Evolutionary conservation across 2,888 invertebrate genomes (phyloP).

Genomic region (Smittia aterrima): DNA sequence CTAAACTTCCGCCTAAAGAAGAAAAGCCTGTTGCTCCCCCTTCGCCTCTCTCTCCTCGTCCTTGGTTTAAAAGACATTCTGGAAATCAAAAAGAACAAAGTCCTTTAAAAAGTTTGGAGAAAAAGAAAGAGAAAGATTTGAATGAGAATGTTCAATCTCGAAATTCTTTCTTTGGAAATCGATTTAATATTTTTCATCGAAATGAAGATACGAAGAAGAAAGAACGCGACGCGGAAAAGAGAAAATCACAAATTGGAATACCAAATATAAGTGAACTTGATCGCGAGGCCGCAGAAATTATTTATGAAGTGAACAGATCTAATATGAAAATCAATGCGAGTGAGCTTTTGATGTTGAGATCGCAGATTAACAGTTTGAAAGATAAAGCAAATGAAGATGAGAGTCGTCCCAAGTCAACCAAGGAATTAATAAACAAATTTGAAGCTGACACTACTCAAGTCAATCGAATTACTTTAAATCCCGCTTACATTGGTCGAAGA

Average conservation of each 20-base stretch:
- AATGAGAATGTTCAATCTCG: constrained; percentile 60
- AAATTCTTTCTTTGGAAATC: constrained; percentile 54
- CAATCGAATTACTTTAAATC: constrained; percentile 16
- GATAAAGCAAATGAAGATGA: constrained; percentile 43
- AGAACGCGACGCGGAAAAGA: constrained; percentile 53
- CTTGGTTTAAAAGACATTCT: constrained; percentile 65
- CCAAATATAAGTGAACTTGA: constrained; percentile 78
- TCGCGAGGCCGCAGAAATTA: constrained; percentile 73
- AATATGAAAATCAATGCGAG: constrained; percentile 45
- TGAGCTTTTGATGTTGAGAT: not conserved
- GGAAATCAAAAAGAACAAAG: constrained; percentile 46
- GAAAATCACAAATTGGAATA: constrained; percentile 61
- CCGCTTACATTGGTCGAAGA: not conserved
- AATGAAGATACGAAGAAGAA: constrained; percentile 44
- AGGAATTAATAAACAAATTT: constrained; percentile 63
- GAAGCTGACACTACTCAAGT: constrained; percentile 51
- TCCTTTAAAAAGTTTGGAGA: constrained; percentile 46
- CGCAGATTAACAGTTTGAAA: not conserved
- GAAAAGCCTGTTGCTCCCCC: constrained; percentile 47
- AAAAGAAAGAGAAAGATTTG: constrained; percentile 52
- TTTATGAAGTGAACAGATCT: constrained; percentile 52
- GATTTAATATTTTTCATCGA: constrained; percentile 44
- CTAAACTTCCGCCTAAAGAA: constrained; percentile 42
- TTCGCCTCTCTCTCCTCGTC: constrained; percentile 58
- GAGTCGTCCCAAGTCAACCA: constrained; percentile 48